Conservation (phyloP, 2,113 vertebrate genomes). For the Ceuthmochares aereus region DNA sequence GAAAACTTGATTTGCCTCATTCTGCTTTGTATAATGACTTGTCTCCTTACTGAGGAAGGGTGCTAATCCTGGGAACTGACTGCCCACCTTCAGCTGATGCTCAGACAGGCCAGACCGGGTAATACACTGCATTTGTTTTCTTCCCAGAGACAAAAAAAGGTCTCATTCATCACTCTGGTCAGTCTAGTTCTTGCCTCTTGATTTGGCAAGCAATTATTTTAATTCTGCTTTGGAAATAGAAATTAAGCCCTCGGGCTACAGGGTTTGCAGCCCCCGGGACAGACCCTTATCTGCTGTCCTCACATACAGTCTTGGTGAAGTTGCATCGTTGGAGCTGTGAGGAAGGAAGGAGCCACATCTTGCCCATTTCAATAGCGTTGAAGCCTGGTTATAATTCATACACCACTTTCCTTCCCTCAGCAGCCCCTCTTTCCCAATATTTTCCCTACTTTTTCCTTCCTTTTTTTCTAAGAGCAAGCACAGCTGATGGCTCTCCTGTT, state of each 20-base stretch:
- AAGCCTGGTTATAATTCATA: neutral
- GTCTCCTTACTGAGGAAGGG: neutral
- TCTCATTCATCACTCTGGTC: neutral
- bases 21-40: neutral
- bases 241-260: neutral
- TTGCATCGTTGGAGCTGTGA: neutral
- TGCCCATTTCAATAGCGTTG: neutral
- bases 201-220: neutral
- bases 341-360: neutral
- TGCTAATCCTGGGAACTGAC: neutral
- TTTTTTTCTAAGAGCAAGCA: neutral
- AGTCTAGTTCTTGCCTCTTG: neutral
- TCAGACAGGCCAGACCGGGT: neutral
- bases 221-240: neutral
- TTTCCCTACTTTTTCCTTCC: neutral
- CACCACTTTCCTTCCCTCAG: neutral
- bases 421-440: neutral
- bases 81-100: neutral
- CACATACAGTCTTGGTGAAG: neutral
- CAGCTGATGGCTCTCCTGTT: neutral
- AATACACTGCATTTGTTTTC: neutral
- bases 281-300: neutral
- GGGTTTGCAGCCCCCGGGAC: neutral
- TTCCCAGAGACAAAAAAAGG: neutral
- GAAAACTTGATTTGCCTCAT: constrained; percentile 4